Percentiles rank a stretch among this genome's conserved stretches.
Conservation (phyloP, 2,888 invertebrate genomes). For the Pilophorus perplexus region DNA sequence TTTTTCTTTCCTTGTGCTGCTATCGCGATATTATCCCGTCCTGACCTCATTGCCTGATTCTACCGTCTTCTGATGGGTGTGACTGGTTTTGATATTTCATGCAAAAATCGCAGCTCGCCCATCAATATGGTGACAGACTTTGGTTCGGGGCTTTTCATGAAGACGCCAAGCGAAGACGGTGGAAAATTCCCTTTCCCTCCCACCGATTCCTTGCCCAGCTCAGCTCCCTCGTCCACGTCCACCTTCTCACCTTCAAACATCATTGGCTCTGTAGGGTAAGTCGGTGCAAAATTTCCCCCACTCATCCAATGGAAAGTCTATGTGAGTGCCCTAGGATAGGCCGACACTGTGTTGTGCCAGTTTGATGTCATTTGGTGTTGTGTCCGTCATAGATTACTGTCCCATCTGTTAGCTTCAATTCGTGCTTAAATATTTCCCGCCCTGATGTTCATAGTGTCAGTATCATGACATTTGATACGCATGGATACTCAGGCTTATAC, state of each 20-base stretch:
- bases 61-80: constrained; percentile 33
- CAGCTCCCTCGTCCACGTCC: constrained; percentile 49
- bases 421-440: too few species aligned
- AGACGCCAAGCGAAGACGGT: constrained; percentile 84
- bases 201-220: constrained; percentile 53
- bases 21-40: constrained; percentile 33
- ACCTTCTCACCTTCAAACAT: constrained; percentile 50
- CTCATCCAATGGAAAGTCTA: too few species aligned
- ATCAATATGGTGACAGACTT: constrained; percentile 80
- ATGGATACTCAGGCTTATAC: too few species aligned
- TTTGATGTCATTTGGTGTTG: too few species aligned
- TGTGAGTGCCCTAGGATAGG: too few species aligned
- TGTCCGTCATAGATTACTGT: too few species aligned
- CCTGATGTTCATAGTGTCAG: too few species aligned
- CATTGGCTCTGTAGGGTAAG: constrained; percentile 51
- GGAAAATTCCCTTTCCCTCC: constrained; percentile 62
- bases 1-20: constrained; percentile 42
- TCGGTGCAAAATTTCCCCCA: too few species aligned
- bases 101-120: constrained; percentile 14
- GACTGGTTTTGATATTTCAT: constrained; percentile 1
- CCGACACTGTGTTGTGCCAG: too few species aligned
- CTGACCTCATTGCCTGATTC: constrained; percentile 12
- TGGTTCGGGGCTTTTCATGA: constrained; percentile 87
- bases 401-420: too few species aligned
- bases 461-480: too few species aligned